These are phyloP conservation scores for Cephus nigrinus DNA, from an alignment of 2,888 invertebrate species.

Conservation along the genomic window DNA sequence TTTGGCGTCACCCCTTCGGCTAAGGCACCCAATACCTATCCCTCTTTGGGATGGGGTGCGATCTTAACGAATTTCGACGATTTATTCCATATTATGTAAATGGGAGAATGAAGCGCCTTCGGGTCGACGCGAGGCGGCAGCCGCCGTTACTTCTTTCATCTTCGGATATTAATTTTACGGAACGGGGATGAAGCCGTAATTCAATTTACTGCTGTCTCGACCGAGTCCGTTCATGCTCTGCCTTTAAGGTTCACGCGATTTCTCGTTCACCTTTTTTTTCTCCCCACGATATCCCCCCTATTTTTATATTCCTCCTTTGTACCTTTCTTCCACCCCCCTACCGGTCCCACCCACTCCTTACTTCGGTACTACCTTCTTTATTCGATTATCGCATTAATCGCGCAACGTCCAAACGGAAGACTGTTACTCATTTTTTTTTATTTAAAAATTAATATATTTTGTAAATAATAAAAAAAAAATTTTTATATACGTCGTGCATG, in stretches of 20 bases:
- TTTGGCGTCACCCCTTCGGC: too few species aligned
- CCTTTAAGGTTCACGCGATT: constrained; percentile 22
- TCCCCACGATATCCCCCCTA: constrained; percentile 24
- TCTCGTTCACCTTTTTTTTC: constrained; percentile 19
- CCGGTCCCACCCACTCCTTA: not conserved
- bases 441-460: too few species aligned
- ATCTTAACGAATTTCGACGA: constrained; percentile 30
- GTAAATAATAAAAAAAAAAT: too few species aligned
- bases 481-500: too few species aligned
- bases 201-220: constrained; percentile 42
- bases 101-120: constrained; percentile 20
- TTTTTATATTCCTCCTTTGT: constrained; percentile 23
- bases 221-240: constrained; percentile 23
- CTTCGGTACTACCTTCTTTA: constrained; percentile 14
- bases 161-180: constrained; percentile 55
- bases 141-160: constrained; percentile 47
- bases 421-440: too few species aligned
- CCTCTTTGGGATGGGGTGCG: not conserved
- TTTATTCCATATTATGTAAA: constrained; percentile 55
- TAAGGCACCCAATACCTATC: too few species aligned
- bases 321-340: constrained; percentile 16
- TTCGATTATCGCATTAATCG: not conserved
- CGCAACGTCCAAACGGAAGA: not conserved
- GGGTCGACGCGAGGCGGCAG: not conserved
- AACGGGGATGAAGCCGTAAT: constrained; percentile 46